phyloP scores from a whole-genome alignment of 2,113 vertebrate genomes.

The Lepus americanus region DNA sequence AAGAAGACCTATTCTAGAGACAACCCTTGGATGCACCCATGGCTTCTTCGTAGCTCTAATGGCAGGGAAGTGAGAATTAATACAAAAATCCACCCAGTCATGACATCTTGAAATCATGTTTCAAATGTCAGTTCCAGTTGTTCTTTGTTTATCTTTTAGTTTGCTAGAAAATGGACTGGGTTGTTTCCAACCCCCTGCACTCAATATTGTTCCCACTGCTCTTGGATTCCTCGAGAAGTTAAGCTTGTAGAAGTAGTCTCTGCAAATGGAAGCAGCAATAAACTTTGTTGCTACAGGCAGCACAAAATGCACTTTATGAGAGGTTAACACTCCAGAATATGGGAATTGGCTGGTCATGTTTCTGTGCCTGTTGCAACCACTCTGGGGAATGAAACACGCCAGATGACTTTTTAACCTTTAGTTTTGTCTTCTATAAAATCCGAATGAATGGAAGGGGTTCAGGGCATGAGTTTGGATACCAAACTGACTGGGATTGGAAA shows the following conservation, averaged over 20 bases:
- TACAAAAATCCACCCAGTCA: background rate
- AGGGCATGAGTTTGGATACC: background rate
- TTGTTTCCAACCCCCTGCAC: conserved; percentile 30
- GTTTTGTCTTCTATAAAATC: conserved; percentile 56
- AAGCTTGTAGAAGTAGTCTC: background rate
- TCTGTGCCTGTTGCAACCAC: conserved; percentile 46
- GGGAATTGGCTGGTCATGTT: conserved; percentile 28
- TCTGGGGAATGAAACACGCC: conserved; percentile 50
- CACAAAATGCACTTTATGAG: conserved; percentile 54
- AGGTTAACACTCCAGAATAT: conserved; percentile 61
- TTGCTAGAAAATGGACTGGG: conserved; percentile 22
- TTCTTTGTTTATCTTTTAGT: conserved; percentile 52
- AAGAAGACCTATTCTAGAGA: conserved; percentile 37
- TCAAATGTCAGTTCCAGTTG: conserved; percentile 13
- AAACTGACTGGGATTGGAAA: conserved; percentile 25
- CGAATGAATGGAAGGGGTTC: conserved; percentile 15
- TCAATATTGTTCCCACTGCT: background rate
- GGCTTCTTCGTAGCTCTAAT: conserved; percentile 25
- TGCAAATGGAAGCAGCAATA: conserved; percentile 55
- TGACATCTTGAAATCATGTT: conserved; percentile 12
- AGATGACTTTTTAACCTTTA: conserved; percentile 50
- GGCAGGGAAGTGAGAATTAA: background rate
- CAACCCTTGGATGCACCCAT: background rate
- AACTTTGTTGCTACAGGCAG: conserved; percentile 61
- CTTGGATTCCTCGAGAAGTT: conserved; percentile 48